Evolutionary conservation across 64 coral and sea anemone species (phyloP), one percentile per base, ranked within the genome.

Genomic region (Stichodactyla mertensii): DNA sequence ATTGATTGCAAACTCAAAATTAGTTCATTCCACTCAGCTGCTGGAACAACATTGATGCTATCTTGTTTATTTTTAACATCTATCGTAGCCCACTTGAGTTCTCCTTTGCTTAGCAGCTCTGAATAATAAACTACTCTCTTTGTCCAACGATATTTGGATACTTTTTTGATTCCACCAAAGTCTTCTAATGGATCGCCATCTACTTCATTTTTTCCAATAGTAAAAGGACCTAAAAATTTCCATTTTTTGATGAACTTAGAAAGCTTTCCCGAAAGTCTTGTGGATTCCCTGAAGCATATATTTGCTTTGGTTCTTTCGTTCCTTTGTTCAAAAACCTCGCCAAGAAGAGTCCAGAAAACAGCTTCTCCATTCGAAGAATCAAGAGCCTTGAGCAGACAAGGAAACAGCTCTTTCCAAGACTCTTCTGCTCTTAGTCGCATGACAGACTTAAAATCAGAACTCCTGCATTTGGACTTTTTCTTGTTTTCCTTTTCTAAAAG

Each of bases 121-220:
- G 97, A 95, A 77, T 92, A 95, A 24, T 85, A 57, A 52, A 92
- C 85, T 4, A 69, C 71, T 69, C 88, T 86, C 54, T 90, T 87
- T 78, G 90, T 62, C 93, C 91, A 99, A 66, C 93, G 94, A 67
- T 90, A 57, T 55, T 31, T 92, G 7, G 91, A 95, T 10, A 99
- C 66, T 79, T 95, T 95, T 56, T 83, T 85, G 13, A 99, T 87
- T 16, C 93, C 97, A 89, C 93, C 93, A 87, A 90, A 95, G 58
- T 92, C 90, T 87, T 99, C 93, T 23, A 99, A 36, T n/a, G 97
- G 97, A 86, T 99, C 93, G 51, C 97, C 97, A 88, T 99, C 97
- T 28, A 99, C 88, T 70, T 99, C 97, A 15, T 87, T 55, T 71
- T 95, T 99, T 0, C 97, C 97, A 74, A 95, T 91, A 18, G 86